These are phyloP conservation scores for Rhodinocichla rosea DNA, from an alignment of 2,113 vertebrate species.

Conservation along the genomic window DNA sequence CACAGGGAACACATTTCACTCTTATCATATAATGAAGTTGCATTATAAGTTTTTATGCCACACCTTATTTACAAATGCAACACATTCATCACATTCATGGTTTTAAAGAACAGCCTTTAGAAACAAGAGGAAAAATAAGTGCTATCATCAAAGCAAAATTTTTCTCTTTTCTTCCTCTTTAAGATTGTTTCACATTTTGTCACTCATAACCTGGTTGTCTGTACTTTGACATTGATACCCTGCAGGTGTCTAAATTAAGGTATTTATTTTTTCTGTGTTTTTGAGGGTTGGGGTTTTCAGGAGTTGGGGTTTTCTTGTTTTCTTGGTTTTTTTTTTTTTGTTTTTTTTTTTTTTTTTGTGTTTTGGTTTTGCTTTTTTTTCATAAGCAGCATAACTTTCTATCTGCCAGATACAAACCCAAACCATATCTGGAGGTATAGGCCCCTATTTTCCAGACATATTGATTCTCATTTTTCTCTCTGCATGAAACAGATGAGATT, in stretches of 20 bases:
- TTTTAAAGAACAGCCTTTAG: neutral
- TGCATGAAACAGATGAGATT: neutral
- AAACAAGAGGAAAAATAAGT: neutral
- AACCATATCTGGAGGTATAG: neutral
- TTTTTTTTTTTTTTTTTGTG: neutral
- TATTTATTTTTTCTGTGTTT: neutral
- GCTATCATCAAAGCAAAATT: neutral
- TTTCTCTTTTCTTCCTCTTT: neutral
- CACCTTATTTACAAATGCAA: slow-evolving; percentile 18
- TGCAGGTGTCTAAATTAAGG: neutral
- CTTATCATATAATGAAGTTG: neutral
- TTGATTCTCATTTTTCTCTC: neutral
- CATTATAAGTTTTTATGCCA: neutral
- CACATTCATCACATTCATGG: neutral
- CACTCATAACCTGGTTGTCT: neutral
- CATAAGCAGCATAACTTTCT: neutral
- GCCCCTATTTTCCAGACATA: neutral
- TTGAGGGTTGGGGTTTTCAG: fast-evolving
- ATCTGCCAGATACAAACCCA: neutral
- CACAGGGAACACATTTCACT: neutral
- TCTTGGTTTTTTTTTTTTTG: neutral
- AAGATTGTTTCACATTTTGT: neutral
- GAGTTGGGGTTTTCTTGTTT: neutral
- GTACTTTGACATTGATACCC: neutral
- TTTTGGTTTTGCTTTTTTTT: too few species aligned